These are phyloP conservation scores for Virgularia gustaviana DNA, from an alignment of 92 coral and sea anemone species.

Conservation along the genomic window DNA sequence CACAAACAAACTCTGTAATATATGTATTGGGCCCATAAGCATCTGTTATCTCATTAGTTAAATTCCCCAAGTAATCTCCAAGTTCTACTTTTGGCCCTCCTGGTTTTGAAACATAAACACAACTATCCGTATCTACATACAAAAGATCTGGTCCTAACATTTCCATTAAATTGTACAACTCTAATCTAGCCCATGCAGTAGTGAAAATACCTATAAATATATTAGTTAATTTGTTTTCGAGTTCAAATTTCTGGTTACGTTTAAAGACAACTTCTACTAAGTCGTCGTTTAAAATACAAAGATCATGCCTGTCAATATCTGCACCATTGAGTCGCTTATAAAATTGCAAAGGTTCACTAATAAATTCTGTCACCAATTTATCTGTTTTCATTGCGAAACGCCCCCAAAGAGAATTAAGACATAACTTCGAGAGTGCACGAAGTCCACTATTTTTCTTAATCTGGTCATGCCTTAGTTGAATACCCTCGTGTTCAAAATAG, in stretches of 20 bases:
- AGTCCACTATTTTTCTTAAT: slow-evolving; percentile 13
- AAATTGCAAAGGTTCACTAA: not conserved
- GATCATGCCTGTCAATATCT: slow-evolving; percentile 37
- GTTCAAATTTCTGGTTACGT: slow-evolving; percentile 33
- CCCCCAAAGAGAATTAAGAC: not conserved
- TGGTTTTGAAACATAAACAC: too few species aligned
- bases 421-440: not conserved
- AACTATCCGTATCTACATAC: too few species aligned
- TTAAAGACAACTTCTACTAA: slow-evolving; percentile 44
- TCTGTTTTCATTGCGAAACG: not conserved
- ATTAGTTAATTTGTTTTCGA: slow-evolving; percentile 38
- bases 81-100: too few species aligned
- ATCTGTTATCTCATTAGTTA: too few species aligned
- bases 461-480: not conserved
- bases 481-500: not conserved
- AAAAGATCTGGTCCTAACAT: too few species aligned
- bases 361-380: not conserved
- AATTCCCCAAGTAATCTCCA: too few species aligned
- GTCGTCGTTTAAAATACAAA: slow-evolving; percentile 41
- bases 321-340: slow-evolving; percentile 20
- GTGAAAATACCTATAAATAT: slow-evolving; percentile 46
- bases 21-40: too few species aligned
- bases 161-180: too few species aligned
- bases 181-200: too few species aligned
- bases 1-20: too few species aligned